A percentile compares a stretch with the other conserved stretches of the same genome.
These are phyloP conservation scores for Beris chalybata DNA, from an alignment of 2,888 invertebrate species.

Conservation along the genomic window DNA sequence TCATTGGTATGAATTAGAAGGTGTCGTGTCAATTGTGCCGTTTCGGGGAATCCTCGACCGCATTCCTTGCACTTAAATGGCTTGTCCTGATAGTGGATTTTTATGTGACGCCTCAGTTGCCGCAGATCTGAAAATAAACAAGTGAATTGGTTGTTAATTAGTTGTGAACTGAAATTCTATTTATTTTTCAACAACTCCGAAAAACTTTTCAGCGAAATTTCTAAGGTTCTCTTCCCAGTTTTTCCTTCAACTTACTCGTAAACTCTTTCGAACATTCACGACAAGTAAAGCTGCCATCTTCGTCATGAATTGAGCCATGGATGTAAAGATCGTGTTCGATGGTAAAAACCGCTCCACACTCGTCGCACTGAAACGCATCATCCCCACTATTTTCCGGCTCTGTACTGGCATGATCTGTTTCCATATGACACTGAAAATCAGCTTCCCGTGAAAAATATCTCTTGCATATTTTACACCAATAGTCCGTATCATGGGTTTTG, in stretches of 20 bases:
- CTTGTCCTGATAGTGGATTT: conserved; percentile 60
- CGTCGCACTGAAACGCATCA: conserved; percentile 49
- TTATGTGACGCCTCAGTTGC: conserved; percentile 59
- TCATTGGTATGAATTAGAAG: conserved; percentile 59
- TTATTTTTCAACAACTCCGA: too few species aligned
- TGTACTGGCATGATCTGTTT: conserved; percentile 7
- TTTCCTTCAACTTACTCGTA: conserved; percentile 52
- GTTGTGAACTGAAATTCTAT: too few species aligned
- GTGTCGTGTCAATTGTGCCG: conserved; percentile 60
- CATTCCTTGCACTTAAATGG: conserved; percentile 59
- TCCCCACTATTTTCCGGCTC: not conserved
- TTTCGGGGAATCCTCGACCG: conserved; percentile 60
- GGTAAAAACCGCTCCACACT: conserved; percentile 58
- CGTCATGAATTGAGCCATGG: conserved; percentile 57
- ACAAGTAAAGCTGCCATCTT: conserved; percentile 55
- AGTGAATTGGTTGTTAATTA: too few species aligned
- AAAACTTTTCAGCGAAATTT: too few species aligned
- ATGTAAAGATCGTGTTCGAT: conserved; percentile 58
- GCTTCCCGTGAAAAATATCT: conserved; percentile 25
- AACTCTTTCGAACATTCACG: conserved; percentile 59
- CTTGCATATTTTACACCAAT: conserved; percentile 28
- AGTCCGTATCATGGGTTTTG: conserved; percentile 2
- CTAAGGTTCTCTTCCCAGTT: not conserved
- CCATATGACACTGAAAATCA: conserved; percentile 31
- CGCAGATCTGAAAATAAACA: conserved; percentile 45